These are phyloP conservation scores for Drosophila algonquin DNA, from an alignment of 2,888 invertebrate species.

Conservation along the genomic window DNA sequence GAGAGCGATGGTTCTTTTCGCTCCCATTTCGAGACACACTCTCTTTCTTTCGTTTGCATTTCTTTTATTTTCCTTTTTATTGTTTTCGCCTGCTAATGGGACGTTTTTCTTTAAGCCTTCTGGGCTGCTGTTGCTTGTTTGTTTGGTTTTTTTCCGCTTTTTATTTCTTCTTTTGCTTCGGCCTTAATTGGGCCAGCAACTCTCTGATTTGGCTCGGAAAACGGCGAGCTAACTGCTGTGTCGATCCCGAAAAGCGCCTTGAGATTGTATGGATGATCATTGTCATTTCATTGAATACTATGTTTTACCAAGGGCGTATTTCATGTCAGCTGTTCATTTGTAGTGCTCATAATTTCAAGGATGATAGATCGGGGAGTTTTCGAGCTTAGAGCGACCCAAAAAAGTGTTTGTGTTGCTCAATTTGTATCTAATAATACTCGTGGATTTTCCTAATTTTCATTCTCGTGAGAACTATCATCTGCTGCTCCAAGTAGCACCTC, in stretches of 20 bases:
- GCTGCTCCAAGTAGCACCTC: no score
- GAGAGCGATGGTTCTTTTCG: conserved; percentile 34
- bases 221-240: conserved; percentile 32
- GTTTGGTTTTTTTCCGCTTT: conserved; percentile 10
- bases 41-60: conserved; percentile 67
- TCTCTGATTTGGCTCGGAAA: conserved; percentile 34
- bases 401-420: no score
- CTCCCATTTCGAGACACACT: conserved; percentile 61
- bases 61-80: conserved; percentile 65
- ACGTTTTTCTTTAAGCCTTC: conserved; percentile 56
- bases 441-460: no score
- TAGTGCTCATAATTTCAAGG: not conserved
- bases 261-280: not conserved
- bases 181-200: conserved; percentile 55
- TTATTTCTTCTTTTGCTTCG: conserved; percentile 18
- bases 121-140: conserved; percentile 10
- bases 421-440: no score
- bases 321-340: not conserved
- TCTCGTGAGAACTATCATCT: no score
- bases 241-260: conserved; percentile 29
- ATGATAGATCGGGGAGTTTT: no score
- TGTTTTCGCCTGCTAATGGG: conserved; percentile 55
- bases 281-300: not conserved
- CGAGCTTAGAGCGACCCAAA: no score
- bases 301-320: not conserved